Conservation (phyloP, 2,797 vertebrate genomes). For the Acipenser ruthenus region DNA sequence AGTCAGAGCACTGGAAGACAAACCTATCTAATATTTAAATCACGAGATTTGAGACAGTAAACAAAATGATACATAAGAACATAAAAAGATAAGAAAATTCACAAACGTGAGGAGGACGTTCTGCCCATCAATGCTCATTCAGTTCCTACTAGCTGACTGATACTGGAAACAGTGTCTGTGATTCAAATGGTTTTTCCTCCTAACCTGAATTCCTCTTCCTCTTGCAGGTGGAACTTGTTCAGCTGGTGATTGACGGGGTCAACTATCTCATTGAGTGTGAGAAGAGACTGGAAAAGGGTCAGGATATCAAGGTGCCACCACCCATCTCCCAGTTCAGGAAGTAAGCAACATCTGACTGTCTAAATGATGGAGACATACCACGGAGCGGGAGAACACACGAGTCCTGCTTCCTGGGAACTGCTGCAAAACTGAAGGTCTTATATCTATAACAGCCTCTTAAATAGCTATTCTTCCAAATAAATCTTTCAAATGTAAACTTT, state of each 20-base stretch:
- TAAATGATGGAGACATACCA: slow-evolving; percentile 13
- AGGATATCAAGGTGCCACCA: slow-evolving; percentile 68
- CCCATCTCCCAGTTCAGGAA: slow-evolving; percentile 62
- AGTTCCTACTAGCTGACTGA: neutral
- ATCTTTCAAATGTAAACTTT: slow-evolving; percentile 23
- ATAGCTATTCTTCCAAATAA: slow-evolving; percentile 33
- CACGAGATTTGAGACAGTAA: no score
- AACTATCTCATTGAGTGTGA: slow-evolving; percentile 75
- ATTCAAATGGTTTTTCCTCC: neutral
- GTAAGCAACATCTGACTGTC: slow-evolving; percentile 34
- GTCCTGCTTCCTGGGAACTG: slow-evolving; percentile 26
- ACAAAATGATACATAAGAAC: no score
- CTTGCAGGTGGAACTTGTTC: slow-evolving; percentile 67
- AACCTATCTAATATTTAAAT: no score
- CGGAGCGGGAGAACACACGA: slow-evolving; percentile 21
- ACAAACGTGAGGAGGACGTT: no score
- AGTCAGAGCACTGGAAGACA: no score
- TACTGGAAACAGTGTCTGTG: neutral
- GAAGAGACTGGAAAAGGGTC: slow-evolving; percentile 70
- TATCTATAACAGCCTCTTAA: slow-evolving; percentile 23
- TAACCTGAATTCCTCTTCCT: neutral
- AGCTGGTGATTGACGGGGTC: slow-evolving; percentile 71
- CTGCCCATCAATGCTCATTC: no score
- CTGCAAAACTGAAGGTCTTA: slow-evolving; percentile 33
- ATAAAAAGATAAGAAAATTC: neutral